phyloP scores from a whole-genome alignment of 1,140 invertebrate species.

The Oryctes rhinoceros region DNA sequence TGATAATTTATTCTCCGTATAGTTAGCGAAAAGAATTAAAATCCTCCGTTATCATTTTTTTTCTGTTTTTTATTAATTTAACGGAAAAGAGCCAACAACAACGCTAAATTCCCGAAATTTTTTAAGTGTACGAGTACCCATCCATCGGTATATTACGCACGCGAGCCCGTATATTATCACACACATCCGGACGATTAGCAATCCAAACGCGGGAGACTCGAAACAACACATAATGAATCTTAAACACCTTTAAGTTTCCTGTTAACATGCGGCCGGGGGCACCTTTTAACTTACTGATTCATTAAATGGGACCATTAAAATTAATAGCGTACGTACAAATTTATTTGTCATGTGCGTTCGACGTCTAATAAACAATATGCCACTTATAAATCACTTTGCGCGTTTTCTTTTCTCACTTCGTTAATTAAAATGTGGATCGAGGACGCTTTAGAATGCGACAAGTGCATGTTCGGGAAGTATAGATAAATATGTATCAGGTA shows the following conservation, averaged over 20 bases:
- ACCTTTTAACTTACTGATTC: constrained; percentile 37
- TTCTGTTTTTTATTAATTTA: no score
- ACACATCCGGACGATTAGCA: constrained; percentile 26
- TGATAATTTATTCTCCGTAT: no score
- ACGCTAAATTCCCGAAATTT: no score
- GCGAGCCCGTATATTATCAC: not conserved
- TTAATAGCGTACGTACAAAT: constrained; percentile 23
- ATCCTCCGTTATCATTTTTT: no score
- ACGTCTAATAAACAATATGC: constrained; percentile 27
- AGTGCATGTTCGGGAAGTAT: no score
- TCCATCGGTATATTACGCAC: not conserved
- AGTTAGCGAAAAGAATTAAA: no score
- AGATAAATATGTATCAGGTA: no score
- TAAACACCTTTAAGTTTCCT: constrained; percentile 19
- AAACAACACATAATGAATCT: constrained; percentile 27
- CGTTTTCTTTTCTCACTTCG: constrained; percentile 9
- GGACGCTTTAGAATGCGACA: no score
- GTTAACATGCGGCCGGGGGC: constrained; percentile 1
- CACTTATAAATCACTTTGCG: not conserved
- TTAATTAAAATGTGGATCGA: constrained; percentile 44
- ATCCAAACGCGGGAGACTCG: not conserved
- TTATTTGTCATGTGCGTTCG: constrained; percentile 13
- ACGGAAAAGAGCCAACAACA: no score
- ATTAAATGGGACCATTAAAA: constrained; percentile 28
- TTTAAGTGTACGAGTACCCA: not conserved